phyloP scores from a whole-genome alignment of 2,888 invertebrate species.

The Dryococelus australis region DNA sequence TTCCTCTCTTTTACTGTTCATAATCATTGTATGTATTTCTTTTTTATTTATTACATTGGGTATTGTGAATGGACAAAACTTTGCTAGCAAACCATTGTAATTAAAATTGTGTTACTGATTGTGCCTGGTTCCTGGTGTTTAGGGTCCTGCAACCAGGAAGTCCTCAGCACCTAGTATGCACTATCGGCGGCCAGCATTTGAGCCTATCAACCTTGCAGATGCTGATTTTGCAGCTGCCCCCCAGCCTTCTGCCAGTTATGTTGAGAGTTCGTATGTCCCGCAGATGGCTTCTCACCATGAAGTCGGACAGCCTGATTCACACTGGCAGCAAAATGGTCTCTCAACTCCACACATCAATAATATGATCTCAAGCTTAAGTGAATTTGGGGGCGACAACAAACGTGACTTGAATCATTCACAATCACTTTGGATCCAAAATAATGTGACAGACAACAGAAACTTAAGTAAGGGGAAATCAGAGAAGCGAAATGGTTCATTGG shows the following conservation, averaged over 20 bases:
- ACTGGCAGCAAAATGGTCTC: conserved; percentile 31
- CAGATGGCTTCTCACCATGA: not conserved
- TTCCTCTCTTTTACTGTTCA: too few relatives aligned
- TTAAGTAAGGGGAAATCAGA: conserved; percentile 23
- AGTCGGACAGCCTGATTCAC: not conserved
- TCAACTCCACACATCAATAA: conserved; percentile 63
- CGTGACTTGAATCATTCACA: not conserved
- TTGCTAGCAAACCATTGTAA: too few relatives aligned
- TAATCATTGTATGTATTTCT: too few relatives aligned
- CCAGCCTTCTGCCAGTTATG: conserved; percentile 20
- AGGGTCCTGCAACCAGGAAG: conserved; percentile 35
- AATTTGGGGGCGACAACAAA: conserved; percentile 58
- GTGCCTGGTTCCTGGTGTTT: conserved; percentile 25
- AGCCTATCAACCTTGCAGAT: conserved; percentile 53
- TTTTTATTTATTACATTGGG: too few relatives aligned
- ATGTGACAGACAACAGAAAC: not conserved
- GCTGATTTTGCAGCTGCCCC: conserved; percentile 52
- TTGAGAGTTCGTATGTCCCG: not conserved
- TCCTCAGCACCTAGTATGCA: conserved; percentile 47
- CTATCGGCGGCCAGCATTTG: conserved; percentile 52
- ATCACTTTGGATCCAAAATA: conserved; percentile 17
- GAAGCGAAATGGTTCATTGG: not conserved
- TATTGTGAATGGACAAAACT: too few relatives aligned
- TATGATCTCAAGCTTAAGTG: conserved; percentile 70
- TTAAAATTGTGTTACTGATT: too few relatives aligned